Evolutionary conservation across 2,797 vertebrate genomes (phyloP), one percentile per base, ranked within the genome.

Genomic region (Pelodytes ibericus): DNA sequence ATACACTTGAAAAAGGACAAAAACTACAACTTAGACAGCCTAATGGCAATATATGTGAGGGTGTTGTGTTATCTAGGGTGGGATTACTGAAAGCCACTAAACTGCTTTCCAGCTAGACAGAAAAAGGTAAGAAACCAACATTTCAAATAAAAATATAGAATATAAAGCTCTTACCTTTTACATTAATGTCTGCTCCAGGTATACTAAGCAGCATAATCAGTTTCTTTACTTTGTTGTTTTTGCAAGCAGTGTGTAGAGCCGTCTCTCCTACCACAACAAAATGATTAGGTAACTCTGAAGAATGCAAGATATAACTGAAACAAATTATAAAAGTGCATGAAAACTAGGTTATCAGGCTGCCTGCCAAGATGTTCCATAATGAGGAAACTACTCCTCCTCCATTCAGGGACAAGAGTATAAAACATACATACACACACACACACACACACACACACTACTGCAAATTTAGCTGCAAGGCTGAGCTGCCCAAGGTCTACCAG

Each of bases 241-340:
- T 95, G 92, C 96, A 98, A 86, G 94, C 94, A 93, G 82, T 92
- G 92, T 99, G 97, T 83, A 98, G 90, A 85, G 92, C 89, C 86
- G 95, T 96, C 92, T 99, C 95, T 88, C 96, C 97, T 99, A 92
- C 84, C 92, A 93, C 89, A 88, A 90, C 93, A 91, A 92, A 91
- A 89, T 86, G 6, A 59, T 29, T 41, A 22, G 41, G 6, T 53
- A 53, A 53, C n/a, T 20, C 22, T 20, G 49, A 85, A 20, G 79
- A 83, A 88, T 82, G 86, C 83, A 86, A 89, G 88, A 87, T 85
- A 87, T 82, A 73, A 90, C 86, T 75, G 86, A 82, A 85, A 84
- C 84, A 85, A 87, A 89, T 86, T 89, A 89, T 88, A 85, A 91
- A 88, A 89, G 83, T 84, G 74, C 84, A 85, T 80, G 75, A 79